Evolutionary conservation across 2,113 vertebrate species (phyloP).

Genomic region (Ceyx margarethae): DNA sequence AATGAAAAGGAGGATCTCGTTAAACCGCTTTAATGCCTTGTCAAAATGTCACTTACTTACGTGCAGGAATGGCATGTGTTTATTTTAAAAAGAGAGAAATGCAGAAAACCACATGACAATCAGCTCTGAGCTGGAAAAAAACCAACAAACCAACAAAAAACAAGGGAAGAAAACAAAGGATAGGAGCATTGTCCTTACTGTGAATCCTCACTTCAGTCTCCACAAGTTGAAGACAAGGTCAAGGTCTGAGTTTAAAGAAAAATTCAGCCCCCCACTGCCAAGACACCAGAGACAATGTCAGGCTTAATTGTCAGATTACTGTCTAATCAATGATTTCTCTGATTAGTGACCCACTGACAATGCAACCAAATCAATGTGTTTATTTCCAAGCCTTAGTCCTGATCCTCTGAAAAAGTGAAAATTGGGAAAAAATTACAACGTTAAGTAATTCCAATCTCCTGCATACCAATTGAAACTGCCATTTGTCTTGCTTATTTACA

Average conservation of each 20-base stretch:
- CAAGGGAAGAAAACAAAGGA: background rate
- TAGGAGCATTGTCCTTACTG: background rate
- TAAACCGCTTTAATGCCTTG: background rate
- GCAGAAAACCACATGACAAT: background rate
- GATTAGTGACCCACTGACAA: conserved; percentile 54
- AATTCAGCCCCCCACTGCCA: background rate
- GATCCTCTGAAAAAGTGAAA: conserved; percentile 17
- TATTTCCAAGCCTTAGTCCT: background rate
- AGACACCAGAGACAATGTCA: background rate
- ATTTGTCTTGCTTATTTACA: conserved; percentile 47
- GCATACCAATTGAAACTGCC: conserved; percentile 2
- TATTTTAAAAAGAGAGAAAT: background rate
- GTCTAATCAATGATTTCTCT: conserved; percentile 58
- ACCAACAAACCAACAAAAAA: background rate
- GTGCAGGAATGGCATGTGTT: background rate
- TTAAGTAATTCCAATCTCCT: background rate
- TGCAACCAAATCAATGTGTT: conserved; percentile 51
- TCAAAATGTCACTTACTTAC: background rate
- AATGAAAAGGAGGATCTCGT: background rate
- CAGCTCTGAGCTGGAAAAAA: background rate
- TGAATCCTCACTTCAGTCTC: background rate
- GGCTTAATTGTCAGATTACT: conserved; percentile 56
- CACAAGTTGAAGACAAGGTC: background rate
- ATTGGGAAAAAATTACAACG: conserved; percentile 1
- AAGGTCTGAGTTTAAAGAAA: conserved; percentile 1